These are phyloP conservation scores for Podarcis cretensis DNA, from an alignment of 2,113 vertebrate genomes.

Conservation along the genomic window DNA sequence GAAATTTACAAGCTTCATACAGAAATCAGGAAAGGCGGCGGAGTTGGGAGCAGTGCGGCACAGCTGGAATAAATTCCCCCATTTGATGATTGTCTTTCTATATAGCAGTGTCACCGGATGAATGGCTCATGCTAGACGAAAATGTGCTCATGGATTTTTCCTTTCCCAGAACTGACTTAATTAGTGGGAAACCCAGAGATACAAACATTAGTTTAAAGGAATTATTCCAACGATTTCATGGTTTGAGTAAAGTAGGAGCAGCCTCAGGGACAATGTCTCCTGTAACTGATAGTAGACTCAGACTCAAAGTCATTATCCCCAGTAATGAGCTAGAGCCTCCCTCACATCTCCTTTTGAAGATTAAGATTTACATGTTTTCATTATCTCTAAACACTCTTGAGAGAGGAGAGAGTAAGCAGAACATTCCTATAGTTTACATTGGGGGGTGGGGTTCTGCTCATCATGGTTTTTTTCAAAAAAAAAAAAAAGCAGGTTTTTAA, in stretches of 20 bases:
- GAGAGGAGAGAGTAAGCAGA: slow-evolving; percentile 53
- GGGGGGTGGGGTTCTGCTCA: slow-evolving; percentile 56
- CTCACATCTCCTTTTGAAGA: slow-evolving; percentile 21
- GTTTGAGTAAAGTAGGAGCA: background rate
- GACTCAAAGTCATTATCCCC: slow-evolving; percentile 24
- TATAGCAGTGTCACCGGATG: background rate
- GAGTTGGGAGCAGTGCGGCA: too few relatives aligned
- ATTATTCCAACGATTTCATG: slow-evolving; percentile 2
- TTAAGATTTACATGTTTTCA: slow-evolving; percentile 52
- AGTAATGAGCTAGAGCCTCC: slow-evolving; percentile 40
- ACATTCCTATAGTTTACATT: slow-evolving; percentile 50
- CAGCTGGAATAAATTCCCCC: background rate
- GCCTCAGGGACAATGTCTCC: background rate
- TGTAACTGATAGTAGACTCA: slow-evolving; percentile 4
- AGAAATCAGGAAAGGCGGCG: too few relatives aligned
- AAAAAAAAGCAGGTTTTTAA: slow-evolving; percentile 53
- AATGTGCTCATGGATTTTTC: background rate
- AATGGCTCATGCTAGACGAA: background rate
- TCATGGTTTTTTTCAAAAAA: slow-evolving; percentile 51
- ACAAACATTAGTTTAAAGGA: background rate
- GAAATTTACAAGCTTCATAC: too few relatives aligned
- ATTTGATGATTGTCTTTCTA: background rate
- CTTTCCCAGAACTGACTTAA: background rate
- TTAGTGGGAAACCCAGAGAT: background rate
- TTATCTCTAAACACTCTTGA: slow-evolving; percentile 51